These are phyloP conservation scores for Leptestheria dahalacensis DNA, from an alignment of 1,140 invertebrate genomes.

Conservation along the genomic window DNA sequence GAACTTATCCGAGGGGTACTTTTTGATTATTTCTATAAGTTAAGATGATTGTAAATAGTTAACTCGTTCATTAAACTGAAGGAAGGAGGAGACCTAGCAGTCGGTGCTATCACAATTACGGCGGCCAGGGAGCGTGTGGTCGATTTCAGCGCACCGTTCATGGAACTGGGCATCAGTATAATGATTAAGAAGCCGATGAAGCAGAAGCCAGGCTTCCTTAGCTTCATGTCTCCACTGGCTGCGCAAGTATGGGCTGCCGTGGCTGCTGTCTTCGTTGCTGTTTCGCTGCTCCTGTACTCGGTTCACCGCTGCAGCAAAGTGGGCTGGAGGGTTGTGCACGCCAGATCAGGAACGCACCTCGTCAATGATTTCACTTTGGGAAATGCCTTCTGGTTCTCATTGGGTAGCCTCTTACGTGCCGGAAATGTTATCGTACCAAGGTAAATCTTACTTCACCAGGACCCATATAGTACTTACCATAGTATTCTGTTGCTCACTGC, in stretches of 20 bases:
- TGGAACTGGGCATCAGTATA: constrained; percentile 52
- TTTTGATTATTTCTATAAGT: constrained; percentile 12
- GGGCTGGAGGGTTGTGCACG: constrained; percentile 34
- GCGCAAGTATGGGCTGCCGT: constrained; percentile 47
- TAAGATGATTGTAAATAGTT: no score
- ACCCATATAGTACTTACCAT: no score
- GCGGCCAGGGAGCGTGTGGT: constrained; percentile 43
- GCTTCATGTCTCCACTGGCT: constrained; percentile 48
- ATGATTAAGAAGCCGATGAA: constrained; percentile 50
- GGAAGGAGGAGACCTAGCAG: constrained; percentile 34
- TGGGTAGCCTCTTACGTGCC: constrained; percentile 50
- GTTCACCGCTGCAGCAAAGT: constrained; percentile 44
- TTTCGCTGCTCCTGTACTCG: constrained; percentile 42
- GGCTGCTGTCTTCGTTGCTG: constrained; percentile 41
- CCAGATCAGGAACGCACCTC: constrained; percentile 30
- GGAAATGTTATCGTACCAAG: constrained; percentile 48
- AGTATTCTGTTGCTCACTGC: no score
- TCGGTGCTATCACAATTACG: constrained; percentile 48
- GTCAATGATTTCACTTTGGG: constrained; percentile 46
- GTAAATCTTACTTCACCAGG: no score
- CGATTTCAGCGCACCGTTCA: constrained; percentile 48
- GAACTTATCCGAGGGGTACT: constrained; percentile 86
- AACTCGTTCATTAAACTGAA: neutral
- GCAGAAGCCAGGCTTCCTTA: constrained; percentile 42
- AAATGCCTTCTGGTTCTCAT: constrained; percentile 49